Evolutionary conservation across 2,888 invertebrate species (phyloP), one percentile per base, ranked within the genome.

Genomic region (Blera fallax): DNA sequence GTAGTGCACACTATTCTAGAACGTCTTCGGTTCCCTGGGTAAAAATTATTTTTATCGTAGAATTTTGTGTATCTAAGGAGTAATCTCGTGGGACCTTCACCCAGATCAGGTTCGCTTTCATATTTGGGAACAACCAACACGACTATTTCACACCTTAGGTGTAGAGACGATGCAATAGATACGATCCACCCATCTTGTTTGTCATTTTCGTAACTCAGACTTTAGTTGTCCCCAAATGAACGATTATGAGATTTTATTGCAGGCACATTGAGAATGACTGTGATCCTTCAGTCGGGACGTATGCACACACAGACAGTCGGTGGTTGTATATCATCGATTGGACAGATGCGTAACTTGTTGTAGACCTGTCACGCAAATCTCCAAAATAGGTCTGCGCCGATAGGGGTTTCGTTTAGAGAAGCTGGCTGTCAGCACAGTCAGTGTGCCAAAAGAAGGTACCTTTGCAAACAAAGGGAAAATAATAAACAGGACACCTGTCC

Each of bases 51-150:
- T 76, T 76, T 65, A 58, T 60, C 69, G 7, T 24, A 14, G 1
- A 34, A 27, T 3, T 60, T 18, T 43, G 14, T 56, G 43, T 78
- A 70, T 78, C 70, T 43, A 8, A 16, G 67, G 60, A 70, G 18
- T 64, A 40, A 64, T 79, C 78, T 72, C 78, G 70, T 84, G 84
- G 84, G 84, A 84, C 84, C 84, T 79, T 84, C 74, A 84, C 79
- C 84, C 84, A 80, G 74, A 84, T 84, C 80, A 58, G 21, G 58
- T 84, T 80, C 69, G 64, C 11, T 18, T 64, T 48, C 48, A 70
- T 64, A 74, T 85, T 85, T 85, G 85, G 81, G 85, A 85, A 85
- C 72, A 16, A 29, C 72, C 10, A 65, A 40, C 37, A 62, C 34
- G 6, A 50, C 54, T 52, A 67, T 70, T 85, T 85, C 81, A 85